Base-by-base conservation (phyloP, 2,113 vertebrate species). In the Smithornis capensis region DNA sequence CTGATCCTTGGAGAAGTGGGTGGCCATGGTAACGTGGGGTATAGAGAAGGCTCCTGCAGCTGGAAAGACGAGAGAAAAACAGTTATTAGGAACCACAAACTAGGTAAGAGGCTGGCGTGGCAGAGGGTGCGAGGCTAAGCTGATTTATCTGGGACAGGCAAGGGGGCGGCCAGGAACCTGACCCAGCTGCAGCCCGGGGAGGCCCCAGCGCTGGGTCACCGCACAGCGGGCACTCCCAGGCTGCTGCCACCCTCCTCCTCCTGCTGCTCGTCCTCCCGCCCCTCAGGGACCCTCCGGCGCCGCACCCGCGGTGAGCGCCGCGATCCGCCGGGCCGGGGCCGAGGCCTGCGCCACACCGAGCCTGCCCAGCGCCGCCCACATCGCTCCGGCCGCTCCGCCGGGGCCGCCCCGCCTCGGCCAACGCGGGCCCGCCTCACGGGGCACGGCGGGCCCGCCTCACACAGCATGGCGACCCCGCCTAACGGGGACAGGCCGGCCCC, bases 1-100 rank as follows among this genome's bases (percentile, higher is more conserved):
- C 78, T 96, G 84, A 74, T 98, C 98, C 97, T 92, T 97, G 93
- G 93, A 87, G 47, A 76, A 87, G 56, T 81, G 84, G 92, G 95
- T 96, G 92, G 98, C 97, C 98, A 98, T 98, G 97, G 94, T 80
- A 89, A 68, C 33, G 56, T 44, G 82, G 47, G 83, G 60, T 92
- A 56, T 29, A 82, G 78, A 83, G 95, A 96, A 79, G 81, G 56
- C 82, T 94, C 93, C 96, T 71, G 84, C 63, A 8, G 96, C 96
- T 97, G 75, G 10, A 87, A 93, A 76, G 69, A 95, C 9, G 89
- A 96, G 50, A 95, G 83, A 91, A 31, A 76, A 82, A 84, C 9
- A 79, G 59, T 96, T 75, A 94, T 68, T 89, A 78, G 27, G 38
- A 68, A 38, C 4, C 16, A 12, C 50, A 16, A 37, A 29, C 4